Evolutionary conservation across 2,888 invertebrate genomes (phyloP).

Genomic region (Trypoxylon attenuatum): DNA sequence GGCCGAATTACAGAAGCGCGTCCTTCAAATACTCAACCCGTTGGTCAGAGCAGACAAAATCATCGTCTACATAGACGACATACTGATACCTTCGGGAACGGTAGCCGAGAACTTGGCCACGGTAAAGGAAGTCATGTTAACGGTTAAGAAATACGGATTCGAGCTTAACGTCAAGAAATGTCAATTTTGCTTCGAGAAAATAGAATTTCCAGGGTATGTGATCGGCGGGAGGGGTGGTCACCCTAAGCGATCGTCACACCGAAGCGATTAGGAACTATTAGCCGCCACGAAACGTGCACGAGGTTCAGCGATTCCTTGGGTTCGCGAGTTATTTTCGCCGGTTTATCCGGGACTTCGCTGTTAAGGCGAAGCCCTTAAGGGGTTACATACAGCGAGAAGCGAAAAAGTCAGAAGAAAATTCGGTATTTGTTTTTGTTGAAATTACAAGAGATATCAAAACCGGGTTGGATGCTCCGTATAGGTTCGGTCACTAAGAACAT

Average conservation of each 20-base stretch:
- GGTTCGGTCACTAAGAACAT: too few relatives aligned
- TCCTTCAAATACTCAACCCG: background rate
- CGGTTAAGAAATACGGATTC: background rate
- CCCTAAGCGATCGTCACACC: background rate
- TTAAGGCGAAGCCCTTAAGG: background rate
- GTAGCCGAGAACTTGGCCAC: background rate
- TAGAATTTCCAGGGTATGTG: slow-evolving; percentile 2
- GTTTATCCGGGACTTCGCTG: background rate
- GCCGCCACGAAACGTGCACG: too few relatives aligned
- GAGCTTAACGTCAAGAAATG: background rate
- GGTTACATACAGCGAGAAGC: too few relatives aligned
- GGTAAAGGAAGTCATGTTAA: background rate
- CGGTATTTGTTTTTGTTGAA: too few relatives aligned
- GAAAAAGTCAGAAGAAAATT: too few relatives aligned
- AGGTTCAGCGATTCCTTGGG: slow-evolving; percentile 53
- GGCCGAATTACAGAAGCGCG: background rate
- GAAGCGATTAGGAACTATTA: too few relatives aligned
- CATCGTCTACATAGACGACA: slow-evolving; percentile 1
- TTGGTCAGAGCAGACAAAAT: background rate
- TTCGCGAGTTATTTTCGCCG: slow-evolving; percentile 46
- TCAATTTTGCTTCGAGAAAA: slow-evolving; percentile 3
- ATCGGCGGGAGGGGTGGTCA: background rate
- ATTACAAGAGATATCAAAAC: too few relatives aligned
- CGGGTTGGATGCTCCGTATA: too few relatives aligned
- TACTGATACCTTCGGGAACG: background rate